phyloP scores from a whole-genome alignment of 2,113 vertebrate genomes.

The Psophia crepitans region DNA sequence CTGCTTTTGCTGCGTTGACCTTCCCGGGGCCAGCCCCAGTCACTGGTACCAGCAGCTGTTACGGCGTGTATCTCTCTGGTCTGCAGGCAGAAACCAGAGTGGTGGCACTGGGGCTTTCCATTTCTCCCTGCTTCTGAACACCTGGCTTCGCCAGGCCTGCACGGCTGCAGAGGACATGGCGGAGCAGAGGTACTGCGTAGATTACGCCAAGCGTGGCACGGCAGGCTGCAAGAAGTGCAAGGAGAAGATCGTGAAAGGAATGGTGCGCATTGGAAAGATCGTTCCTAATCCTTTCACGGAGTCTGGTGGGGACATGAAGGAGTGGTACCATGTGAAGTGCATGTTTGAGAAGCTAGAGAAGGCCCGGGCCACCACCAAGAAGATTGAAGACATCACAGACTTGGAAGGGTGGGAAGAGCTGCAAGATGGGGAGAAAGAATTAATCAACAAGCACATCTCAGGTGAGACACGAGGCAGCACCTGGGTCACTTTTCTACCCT shows the following conservation, averaged over 20 bases:
- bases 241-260: constrained; percentile 91
- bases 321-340: constrained; percentile 96
- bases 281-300: constrained; percentile 98
- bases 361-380: constrained; percentile 93
- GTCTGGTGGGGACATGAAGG: constrained; percentile 96
- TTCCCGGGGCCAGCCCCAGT: neutral
- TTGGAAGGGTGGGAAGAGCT: constrained; percentile 96
- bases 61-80: neutral
- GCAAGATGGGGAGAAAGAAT: constrained; percentile 88
- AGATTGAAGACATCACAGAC: constrained; percentile 94
- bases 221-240: constrained; percentile 98
- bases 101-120: neutral
- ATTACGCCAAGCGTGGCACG: constrained; percentile 94
- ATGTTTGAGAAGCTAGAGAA: constrained; percentile 96
- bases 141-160: neutral
- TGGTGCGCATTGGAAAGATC: constrained; percentile 93
- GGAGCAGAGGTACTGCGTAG: constrained; percentile 91
- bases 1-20: neutral
- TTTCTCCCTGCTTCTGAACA: neutral
- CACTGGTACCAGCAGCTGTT: neutral
- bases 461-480: constrained; percentile 62
- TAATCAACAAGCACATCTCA: constrained; percentile 86
- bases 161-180: constrained; percentile 77
- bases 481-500: neutral
- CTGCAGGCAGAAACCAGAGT: neutral